Evolutionary conservation across 2,888 invertebrate species (phyloP).

Genomic region (Atethmia centrago): DNA sequence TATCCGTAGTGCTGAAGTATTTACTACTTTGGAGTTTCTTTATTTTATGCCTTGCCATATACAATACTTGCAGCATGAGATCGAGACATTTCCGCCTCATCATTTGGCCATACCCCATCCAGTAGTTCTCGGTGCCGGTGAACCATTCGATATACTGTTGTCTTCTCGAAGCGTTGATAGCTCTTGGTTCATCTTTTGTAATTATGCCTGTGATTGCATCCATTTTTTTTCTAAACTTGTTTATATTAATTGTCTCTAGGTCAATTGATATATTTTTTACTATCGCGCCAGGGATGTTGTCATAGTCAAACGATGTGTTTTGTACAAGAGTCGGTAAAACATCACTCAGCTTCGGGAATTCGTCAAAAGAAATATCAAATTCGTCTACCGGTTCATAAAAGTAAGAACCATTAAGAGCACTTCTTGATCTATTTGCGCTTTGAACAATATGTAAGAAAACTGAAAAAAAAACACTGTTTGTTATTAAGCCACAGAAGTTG

Average conservation of each 20-base stretch:
- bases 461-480: conserved; percentile 21
- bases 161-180: conserved; percentile 32
- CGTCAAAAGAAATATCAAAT: conserved; percentile 28
- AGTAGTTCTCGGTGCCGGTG: accelerated
- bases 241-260: conserved; percentile 42
- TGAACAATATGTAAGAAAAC: conserved; percentile 1
- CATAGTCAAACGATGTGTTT: conserved; percentile 23
- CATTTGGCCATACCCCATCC: accelerated
- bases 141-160: not conserved
- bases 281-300: not conserved
- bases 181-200: conserved; percentile 12
- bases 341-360: conserved; percentile 44
- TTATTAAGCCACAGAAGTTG: not conserved
- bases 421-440: conserved; percentile 6
- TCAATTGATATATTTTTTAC: conserved; percentile 46
- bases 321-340: conserved; percentile 39
- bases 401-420: not conserved
- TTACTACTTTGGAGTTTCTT: not conserved
- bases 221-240: conserved; percentile 46
- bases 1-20: conserved; percentile 22
- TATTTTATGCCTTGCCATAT: conserved; percentile 52
- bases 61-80: conserved; percentile 44
- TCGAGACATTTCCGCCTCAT: conserved; percentile 23
- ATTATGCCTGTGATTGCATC: conserved; percentile 17
- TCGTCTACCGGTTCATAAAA: conserved; percentile 3